Evolutionary conservation across 1,140 invertebrate species (phyloP).

Genomic region (Drosophila nebulosa): DNA sequence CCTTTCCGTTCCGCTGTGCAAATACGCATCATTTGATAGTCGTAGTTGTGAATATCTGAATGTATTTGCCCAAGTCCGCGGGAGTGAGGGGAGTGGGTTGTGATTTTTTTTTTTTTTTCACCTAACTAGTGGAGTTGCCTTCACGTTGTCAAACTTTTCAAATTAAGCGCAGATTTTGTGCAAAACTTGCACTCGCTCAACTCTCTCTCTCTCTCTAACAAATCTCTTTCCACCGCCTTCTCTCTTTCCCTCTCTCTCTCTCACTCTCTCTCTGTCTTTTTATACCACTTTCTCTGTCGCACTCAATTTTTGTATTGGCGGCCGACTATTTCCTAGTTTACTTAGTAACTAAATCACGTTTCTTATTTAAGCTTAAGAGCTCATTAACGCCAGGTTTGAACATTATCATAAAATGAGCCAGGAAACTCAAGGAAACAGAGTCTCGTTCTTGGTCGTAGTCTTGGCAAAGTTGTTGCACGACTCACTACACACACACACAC

Average conservation of each 20-base stretch:
- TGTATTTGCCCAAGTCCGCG: constrained; percentile 20
- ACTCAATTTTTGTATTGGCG: neutral
- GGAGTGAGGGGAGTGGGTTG: constrained; percentile 11
- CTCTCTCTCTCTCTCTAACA: neutral
- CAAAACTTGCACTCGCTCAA: constrained; percentile 1
- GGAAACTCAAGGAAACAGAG: constrained; percentile 24
- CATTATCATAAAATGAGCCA: constrained; percentile 76
- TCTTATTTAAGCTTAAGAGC: constrained; percentile 79
- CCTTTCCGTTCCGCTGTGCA: constrained; percentile 16
- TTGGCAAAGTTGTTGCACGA: constrained; percentile 37
- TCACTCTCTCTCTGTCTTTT: neutral
- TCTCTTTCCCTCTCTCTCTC: neutral
- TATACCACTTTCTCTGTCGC: neutral
- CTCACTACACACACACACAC: constrained; percentile 23
- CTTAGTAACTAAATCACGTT: constrained; percentile 79
- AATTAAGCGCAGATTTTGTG: constrained; percentile 74
- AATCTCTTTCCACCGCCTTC: neutral
- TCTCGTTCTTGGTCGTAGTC: constrained; percentile 40
- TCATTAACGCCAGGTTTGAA: constrained; percentile 75
- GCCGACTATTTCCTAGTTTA: constrained; percentile 66
- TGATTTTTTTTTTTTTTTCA: constrained; percentile 17
- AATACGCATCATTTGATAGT: constrained; percentile 34
- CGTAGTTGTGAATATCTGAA: neutral
- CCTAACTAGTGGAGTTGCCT: constrained; percentile 13
- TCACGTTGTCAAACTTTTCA: constrained; percentile 66